These are phyloP conservation scores for Manis javanica DNA, from an alignment of 2,797 vertebrate genomes.

Conservation along the genomic window DNA sequence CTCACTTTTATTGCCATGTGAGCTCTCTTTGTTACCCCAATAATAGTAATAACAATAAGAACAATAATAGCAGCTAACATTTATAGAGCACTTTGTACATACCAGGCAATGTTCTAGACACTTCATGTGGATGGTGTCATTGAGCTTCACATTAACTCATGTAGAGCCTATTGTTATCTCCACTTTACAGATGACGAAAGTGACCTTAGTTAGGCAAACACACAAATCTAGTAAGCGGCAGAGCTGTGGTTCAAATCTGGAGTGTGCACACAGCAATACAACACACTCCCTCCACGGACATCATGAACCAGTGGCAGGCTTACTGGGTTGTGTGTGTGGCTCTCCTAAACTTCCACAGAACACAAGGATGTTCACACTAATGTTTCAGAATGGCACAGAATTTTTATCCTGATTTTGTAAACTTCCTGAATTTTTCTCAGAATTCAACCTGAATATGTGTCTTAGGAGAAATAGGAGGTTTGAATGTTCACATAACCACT, in stretches of 20 bases:
- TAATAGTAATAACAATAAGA: not conserved
- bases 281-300: not conserved
- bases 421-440: conserved; percentile 16
- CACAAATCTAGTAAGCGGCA: not conserved
- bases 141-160: not conserved
- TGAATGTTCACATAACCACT: not conserved
- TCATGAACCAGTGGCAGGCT: too few species aligned
- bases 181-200: not conserved
- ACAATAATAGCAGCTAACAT: not conserved
- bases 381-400: not conserved
- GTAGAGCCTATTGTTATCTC: not conserved
- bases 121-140: not conserved
- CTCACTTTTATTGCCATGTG: not conserved
- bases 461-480: not conserved
- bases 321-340: not conserved
- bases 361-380: not conserved
- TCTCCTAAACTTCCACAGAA: not conserved
- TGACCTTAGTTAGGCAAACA: not conserved
- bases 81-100: not conserved
- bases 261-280: not conserved
- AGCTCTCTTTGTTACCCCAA: not conserved
- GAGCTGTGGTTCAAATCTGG: not conserved
- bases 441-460: not conserved
- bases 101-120: not conserved
- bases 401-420: not conserved